phyloP scores from a whole-genome alignment of 2,888 invertebrate genomes.

The Microctonus aethiopoides region DNA sequence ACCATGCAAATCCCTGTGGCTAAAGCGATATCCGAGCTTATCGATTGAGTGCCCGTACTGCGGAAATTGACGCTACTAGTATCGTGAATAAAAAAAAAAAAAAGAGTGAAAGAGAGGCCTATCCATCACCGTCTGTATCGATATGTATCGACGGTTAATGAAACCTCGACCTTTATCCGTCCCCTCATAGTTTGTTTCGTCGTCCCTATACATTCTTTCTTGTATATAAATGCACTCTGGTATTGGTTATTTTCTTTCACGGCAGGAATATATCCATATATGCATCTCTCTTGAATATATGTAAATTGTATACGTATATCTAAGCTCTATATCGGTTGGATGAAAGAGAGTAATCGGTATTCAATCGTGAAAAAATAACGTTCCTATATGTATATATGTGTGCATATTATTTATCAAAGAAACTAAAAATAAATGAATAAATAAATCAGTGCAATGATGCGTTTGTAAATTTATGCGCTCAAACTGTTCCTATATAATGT shows the following conservation, averaged over 20 bases:
- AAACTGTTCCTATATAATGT: background rate
- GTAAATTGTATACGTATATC: background rate
- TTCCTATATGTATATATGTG: background rate
- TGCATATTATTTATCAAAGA: too few relatives aligned
- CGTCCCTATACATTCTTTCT: background rate
- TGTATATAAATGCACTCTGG: slow-evolving; percentile 6
- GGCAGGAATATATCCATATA: background rate
- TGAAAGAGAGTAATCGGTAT: background rate
- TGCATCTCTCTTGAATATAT: background rate
- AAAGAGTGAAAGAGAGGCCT: slow-evolving; percentile 28
- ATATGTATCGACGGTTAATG: slow-evolving; percentile 42
- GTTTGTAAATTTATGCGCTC: background rate
- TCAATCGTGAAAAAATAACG: background rate
- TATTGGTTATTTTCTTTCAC: slow-evolving; percentile 2
- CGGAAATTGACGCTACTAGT: slow-evolving; percentile 37
- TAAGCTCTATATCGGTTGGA: background rate
- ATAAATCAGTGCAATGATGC: background rate
- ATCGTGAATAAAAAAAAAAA: background rate
- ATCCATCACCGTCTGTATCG: slow-evolving; percentile 41
- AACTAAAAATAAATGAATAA: too few relatives aligned
- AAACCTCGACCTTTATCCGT: slow-evolving; percentile 34
- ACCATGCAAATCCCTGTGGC: slow-evolving; percentile 39
- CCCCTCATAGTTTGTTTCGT: background rate
- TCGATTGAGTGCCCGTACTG: slow-evolving; percentile 34
- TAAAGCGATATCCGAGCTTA: slow-evolving; percentile 40